phyloP scores from a whole-genome alignment of 2,888 invertebrate species.

The Dugesia japonica region DNA sequence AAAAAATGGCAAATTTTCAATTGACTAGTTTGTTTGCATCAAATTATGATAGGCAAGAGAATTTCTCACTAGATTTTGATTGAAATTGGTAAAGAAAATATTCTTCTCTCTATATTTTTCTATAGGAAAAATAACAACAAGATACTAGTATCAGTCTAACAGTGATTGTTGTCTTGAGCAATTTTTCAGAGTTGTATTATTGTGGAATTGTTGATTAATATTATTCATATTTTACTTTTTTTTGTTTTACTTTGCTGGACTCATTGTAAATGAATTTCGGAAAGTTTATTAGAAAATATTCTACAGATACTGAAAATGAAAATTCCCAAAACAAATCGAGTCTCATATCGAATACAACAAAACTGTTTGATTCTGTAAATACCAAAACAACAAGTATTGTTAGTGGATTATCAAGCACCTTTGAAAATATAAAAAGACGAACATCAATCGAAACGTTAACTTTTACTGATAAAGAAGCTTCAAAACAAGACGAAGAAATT shows the following conservation, averaged over 20 bases:
- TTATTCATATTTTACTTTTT: neutral
- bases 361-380: slow-evolving; percentile 27
- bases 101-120: neutral
- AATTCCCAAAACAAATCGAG: slow-evolving; percentile 20
- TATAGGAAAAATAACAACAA: neutral
- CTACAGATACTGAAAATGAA: neutral
- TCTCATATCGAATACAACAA: slow-evolving; percentile 13
- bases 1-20: neutral
- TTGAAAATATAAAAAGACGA: slow-evolving; percentile 26
- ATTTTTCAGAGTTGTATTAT: neutral
- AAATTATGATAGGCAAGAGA: neutral
- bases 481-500: neutral
- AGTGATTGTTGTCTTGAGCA: neutral
- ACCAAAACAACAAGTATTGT: slow-evolving; percentile 23
- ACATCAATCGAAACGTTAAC: slow-evolving; percentile 21
- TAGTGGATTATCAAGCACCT: slow-evolving; percentile 22
- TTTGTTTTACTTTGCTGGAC: no score
- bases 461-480: slow-evolving; percentile 25
- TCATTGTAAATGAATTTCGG: neutral
- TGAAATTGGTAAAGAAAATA: neutral
- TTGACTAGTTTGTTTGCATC: slow-evolving; percentile 16
- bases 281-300: neutral
- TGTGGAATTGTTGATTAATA: neutral
- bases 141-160: neutral
- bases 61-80: neutral